Base-by-base conservation (phyloP, 2,888 invertebrate species). In the Leucophenga montana region DNA sequence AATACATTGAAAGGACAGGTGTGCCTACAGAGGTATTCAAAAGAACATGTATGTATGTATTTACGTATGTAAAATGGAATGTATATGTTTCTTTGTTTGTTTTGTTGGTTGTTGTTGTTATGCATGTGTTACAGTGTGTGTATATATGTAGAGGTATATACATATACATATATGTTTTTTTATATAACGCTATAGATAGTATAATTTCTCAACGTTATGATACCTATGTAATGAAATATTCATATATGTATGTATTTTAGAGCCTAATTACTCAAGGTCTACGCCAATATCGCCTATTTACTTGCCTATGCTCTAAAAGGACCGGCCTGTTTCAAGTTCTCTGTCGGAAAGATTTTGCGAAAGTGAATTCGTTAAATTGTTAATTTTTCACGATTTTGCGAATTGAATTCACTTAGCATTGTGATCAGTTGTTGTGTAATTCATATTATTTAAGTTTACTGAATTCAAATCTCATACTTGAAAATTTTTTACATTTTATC, bases 121-220 rank as follows among this genome's bases (percentile, higher is more conserved):
- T 61, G 59, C n/a, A 46, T 46, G 46, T 62, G 61, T 56, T 46
- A 46, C 13, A 14, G 46, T 20, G 33, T 27, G 0, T 31, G 1
- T 59, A 59, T 31, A 33, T 59, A 59, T 27, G 31, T 59, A 31
- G n/a, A n/a, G n/a, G n/a, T 50, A 50, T n/a, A 6, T 46, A 50
- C n/a, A 8, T 50, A n/a, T 50, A 50, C n/a, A 13, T 16, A 3
- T 50, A 4, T 50, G 16, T 50, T 50, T n/a, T 22, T 33, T n/a
- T 59, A 33, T 59, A 11, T 59, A 31, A 31, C 13, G 27, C 33
- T 59, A 59, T n/a, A 59, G 14, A 31, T 59, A 22, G 9, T 20
- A 59, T 59, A 59, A 59, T 59, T 22, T 59, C 27, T 20, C 31
- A 27, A 59, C 57, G 57, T 59, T 31, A 59, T 59, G 57, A 59